phyloP scores from a whole-genome alignment of 2,113 vertebrate species.

The Ginglymostoma cirratum region DNA sequence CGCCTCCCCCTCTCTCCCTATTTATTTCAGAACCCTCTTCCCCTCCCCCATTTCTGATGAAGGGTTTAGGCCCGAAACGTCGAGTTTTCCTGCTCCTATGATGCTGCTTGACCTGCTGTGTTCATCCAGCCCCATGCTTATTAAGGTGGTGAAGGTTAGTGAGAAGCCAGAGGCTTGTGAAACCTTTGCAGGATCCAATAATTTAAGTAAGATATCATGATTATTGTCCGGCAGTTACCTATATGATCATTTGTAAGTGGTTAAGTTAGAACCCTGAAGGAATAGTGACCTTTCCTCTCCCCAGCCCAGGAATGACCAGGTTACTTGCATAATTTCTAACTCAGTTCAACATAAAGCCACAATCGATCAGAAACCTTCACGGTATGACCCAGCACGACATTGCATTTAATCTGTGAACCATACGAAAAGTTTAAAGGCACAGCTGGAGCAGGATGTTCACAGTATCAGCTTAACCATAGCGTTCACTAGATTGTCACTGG shows the following conservation, averaged over 20 bases:
- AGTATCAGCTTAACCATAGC: not conserved
- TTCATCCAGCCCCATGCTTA: too few species aligned
- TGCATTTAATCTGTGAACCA: not conserved
- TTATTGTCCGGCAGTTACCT: not conserved
- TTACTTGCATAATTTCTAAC: not conserved
- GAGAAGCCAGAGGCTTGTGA: not conserved
- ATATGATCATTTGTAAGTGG: not conserved
- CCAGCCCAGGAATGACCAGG: not conserved
- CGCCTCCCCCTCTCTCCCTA: too few species aligned
- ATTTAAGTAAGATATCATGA: not conserved
- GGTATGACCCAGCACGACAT: not conserved
- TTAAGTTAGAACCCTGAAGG: not conserved
- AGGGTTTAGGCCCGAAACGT: too few species aligned
- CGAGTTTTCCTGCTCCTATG: too few species aligned
- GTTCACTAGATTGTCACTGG: not conserved
- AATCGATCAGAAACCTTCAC: not conserved
- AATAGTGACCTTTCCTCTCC: not conserved
- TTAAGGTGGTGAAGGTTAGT: too few species aligned
- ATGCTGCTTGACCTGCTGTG: too few species aligned
- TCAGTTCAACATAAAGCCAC: not conserved
- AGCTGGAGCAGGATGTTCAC: not conserved
- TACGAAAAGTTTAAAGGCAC: not conserved
- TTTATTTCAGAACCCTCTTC: too few species aligned
- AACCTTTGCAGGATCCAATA: not conserved
- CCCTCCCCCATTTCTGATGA: too few species aligned